Conservation (phyloP, 2,113 vertebrate genomes). For the Probosciger aterrimus region DNA sequence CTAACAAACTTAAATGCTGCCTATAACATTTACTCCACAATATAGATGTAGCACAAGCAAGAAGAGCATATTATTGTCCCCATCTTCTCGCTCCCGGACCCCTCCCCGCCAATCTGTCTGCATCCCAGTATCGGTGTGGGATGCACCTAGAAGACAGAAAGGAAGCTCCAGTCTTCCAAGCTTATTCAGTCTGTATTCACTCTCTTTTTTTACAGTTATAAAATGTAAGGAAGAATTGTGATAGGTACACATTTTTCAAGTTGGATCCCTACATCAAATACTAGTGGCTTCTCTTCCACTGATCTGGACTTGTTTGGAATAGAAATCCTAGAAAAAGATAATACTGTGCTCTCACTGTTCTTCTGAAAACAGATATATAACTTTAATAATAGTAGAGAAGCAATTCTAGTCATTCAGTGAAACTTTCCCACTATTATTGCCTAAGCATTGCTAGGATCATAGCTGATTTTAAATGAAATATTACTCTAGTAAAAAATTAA, state of each 20-base stretch:
- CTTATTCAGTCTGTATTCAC: background rate
- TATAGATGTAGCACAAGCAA: background rate
- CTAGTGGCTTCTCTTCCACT: background rate
- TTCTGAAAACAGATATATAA: background rate
- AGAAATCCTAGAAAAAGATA: background rate
- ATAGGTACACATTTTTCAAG: background rate
- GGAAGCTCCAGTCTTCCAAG: background rate
- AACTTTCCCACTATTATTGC: background rate
- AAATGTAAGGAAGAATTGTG: background rate
- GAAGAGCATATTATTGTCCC: background rate
- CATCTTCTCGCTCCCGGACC: background rate
- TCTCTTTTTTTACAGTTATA: background rate
- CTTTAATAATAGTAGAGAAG: background rate
- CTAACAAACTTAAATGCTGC: background rate
- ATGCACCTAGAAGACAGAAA: background rate
- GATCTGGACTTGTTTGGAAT: background rate
- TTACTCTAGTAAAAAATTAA: background rate
- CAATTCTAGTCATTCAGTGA: background rate
- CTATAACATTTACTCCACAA: background rate
- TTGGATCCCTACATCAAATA: background rate
- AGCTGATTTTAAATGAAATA: background rate
- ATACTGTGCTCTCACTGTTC: background rate
- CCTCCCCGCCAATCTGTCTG: background rate
- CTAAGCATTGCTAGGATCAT: background rate
- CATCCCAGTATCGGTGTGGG: background rate